Percentiles rank a stretch among this genome's conserved stretches.
phyloP scores from a whole-genome alignment of 23 tunicate genomes.

The Botrylloides violaceus region DNA sequence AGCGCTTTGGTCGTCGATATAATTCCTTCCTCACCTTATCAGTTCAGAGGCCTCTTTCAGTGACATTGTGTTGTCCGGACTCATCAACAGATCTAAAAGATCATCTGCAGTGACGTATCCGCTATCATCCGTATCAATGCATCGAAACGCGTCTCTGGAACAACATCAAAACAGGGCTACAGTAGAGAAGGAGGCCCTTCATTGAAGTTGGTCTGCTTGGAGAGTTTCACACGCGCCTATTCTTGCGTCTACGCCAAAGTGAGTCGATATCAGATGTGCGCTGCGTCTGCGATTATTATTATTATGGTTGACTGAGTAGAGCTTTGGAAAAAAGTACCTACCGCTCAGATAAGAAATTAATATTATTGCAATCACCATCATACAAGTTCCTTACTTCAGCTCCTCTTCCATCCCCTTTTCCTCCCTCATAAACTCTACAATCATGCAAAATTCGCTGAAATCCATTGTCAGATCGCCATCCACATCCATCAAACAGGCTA shows the following conservation, averaged over 20 bases:
- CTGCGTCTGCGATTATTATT: too few species aligned
- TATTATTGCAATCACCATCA: background rate
- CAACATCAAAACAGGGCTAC: too few species aligned
- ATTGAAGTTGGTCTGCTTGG: too few species aligned
- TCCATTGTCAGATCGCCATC: slow-evolving; percentile 74
- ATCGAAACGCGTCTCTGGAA: slow-evolving; percentile 66
- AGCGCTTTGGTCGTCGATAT: background rate
- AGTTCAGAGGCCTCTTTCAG: slow-evolving; percentile 40
- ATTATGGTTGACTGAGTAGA: too few species aligned
- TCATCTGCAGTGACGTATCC: slow-evolving; percentile 44
- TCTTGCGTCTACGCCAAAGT: too few species aligned
- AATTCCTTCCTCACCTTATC: slow-evolving; percentile 16
- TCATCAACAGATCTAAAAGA: slow-evolving; percentile 35
- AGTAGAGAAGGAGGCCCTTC: too few species aligned
- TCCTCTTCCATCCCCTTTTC: slow-evolving; percentile 52
- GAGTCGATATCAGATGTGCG: too few species aligned
- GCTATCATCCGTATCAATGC: slow-evolving; percentile 34
- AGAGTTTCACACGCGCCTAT: too few species aligned
- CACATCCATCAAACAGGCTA: slow-evolving; percentile 61
- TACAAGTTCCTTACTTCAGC: slow-evolving; percentile 32
- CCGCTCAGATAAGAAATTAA: background rate
- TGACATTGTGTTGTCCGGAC: slow-evolving; percentile 35
- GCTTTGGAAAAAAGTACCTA: too few species aligned
- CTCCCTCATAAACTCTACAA: slow-evolving; percentile 49
- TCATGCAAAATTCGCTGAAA: slow-evolving; percentile 77